Percentiles rank a stretch among this genome's conserved stretches.
phyloP scores from a whole-genome alignment of 2,113 vertebrate species.

The Lanius ludovicianus region DNA sequence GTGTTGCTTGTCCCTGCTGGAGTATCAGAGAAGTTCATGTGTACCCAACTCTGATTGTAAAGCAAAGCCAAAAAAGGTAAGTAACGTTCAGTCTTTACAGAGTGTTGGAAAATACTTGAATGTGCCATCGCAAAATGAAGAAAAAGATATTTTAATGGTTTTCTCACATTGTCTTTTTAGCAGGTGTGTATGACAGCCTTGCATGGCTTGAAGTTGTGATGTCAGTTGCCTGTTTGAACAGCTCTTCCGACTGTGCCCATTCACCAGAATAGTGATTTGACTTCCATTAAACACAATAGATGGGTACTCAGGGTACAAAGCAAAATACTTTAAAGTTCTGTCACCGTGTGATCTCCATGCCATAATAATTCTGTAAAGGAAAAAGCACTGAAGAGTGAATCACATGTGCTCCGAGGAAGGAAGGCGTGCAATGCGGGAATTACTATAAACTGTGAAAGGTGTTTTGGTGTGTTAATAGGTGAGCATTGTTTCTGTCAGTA shows the following conservation, averaged over 20 bases:
- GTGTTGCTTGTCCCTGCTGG: not conserved
- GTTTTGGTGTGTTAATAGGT: not conserved
- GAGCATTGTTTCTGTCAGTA: not conserved
- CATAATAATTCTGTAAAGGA: not conserved
- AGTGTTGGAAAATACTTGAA: not conserved
- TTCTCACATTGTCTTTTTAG: not conserved
- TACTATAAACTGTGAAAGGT: not conserved
- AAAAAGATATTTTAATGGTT: not conserved
- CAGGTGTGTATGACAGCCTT: not conserved
- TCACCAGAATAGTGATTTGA: not conserved
- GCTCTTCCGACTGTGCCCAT: not conserved
- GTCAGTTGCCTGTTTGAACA: not conserved
- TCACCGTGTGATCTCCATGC: not conserved
- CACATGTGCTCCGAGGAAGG: fast-evolving
- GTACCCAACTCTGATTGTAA: not conserved
- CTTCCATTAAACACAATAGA: not conserved
- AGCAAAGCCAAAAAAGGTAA: not conserved
- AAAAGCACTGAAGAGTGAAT: not conserved
- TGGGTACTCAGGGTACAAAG: not conserved
- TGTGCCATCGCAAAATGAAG: not conserved
- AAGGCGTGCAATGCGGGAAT: fast-evolving
- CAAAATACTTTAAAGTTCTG: not conserved
- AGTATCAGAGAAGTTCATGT: not conserved
- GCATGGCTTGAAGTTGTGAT: not conserved
- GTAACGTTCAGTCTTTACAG: not conserved